phyloP scores from a whole-genome alignment of 2,113 vertebrate genomes.

The Numida meleagris region DNA sequence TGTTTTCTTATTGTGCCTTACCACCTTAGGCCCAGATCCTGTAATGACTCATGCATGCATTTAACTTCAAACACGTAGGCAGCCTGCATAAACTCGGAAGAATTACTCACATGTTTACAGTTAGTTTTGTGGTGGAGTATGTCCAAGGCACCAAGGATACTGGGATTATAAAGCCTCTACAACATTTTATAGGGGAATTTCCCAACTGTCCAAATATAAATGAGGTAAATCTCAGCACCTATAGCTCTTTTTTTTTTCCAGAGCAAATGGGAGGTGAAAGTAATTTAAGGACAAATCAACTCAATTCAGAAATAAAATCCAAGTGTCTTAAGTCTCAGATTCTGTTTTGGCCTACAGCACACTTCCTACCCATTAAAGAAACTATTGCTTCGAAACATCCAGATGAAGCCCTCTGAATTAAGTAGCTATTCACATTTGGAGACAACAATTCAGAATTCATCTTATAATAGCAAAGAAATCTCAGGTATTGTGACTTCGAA shows the following conservation, averaged over 20 bases:
- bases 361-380: background rate
- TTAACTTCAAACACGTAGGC: slow-evolving; percentile 12
- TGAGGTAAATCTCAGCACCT: background rate
- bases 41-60: background rate
- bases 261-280: background rate
- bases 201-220: background rate
- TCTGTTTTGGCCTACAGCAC: background rate
- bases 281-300: background rate
- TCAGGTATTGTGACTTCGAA: background rate
- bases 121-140: background rate
- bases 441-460: background rate
- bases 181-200: background rate
- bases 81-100: background rate
- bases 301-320: background rate
- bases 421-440: background rate
- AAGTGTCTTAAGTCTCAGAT: background rate
- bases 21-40: slow-evolving; percentile 31
- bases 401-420: background rate
- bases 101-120: slow-evolving; percentile 35
- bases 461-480: background rate
- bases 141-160: background rate
- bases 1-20: background rate
- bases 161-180: background rate
- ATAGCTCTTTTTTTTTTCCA: background rate
- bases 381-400: background rate